A percentile compares a stretch with the other conserved stretches of the same genome.
These are phyloP conservation scores for Clistopyga incitator DNA, from an alignment of 2,888 invertebrate genomes.

Conservation along the genomic window DNA sequence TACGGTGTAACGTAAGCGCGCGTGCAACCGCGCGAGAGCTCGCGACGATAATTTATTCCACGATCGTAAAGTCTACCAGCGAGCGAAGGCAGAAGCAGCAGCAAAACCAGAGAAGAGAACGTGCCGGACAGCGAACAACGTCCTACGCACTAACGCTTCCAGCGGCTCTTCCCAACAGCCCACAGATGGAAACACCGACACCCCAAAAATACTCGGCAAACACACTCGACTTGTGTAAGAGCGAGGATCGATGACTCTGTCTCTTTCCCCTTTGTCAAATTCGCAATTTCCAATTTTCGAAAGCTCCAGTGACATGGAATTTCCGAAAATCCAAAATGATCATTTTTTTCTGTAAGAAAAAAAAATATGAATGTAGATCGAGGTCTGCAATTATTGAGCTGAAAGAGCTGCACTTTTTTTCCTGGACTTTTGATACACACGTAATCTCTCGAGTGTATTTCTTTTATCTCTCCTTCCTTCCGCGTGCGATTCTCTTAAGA, in stretches of 20 bases:
- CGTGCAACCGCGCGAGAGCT: slow-evolving; percentile 50
- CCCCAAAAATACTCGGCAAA: slow-evolving; percentile 44
- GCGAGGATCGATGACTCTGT: neutral
- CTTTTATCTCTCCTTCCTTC: too few relatives aligned
- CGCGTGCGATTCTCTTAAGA: neutral
- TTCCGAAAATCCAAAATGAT: too few relatives aligned
- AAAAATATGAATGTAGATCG: too few relatives aligned
- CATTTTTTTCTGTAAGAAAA: too few relatives aligned
- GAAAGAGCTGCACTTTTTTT: too few relatives aligned
- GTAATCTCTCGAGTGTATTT: too few relatives aligned
- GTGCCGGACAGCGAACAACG: slow-evolving; percentile 26
- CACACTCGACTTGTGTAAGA: neutral
- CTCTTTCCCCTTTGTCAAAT: neutral
- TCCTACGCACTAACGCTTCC: slow-evolving; percentile 54
- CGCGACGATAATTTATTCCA: slow-evolving; percentile 77
- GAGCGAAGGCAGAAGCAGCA: slow-evolving; percentile 46
- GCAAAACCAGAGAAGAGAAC: slow-evolving; percentile 20
- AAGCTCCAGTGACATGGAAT: too few relatives aligned
- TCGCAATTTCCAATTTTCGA: too few relatives aligned
- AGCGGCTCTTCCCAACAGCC: slow-evolving; percentile 11
- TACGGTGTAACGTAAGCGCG: slow-evolving; percentile 58
- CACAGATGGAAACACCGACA: slow-evolving; percentile 20
- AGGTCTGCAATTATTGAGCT: too few relatives aligned
- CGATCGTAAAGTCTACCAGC: slow-evolving; percentile 74
- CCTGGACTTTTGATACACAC: too few relatives aligned